Base-by-base conservation (phyloP, 2,113 vertebrate species). In the Coptodon bakossiorum region DNA sequence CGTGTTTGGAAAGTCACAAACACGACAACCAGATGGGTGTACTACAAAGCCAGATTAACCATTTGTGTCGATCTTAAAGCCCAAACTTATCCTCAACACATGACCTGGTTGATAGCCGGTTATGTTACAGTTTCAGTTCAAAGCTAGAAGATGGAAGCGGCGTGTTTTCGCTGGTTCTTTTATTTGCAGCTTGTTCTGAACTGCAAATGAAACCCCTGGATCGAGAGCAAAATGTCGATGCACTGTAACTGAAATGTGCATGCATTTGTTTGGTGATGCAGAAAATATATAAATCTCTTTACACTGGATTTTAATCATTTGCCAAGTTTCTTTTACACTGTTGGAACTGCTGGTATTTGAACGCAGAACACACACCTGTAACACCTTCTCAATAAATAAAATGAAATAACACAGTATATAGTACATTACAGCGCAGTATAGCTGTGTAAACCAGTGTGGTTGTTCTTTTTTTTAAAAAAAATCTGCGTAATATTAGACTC, bases 401-500 rank as follows among this genome's bases (percentile, higher is more conserved):
- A 53, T 24, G 1, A 59, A 59, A 31, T 34, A 34, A 61, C 57
- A 61, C 5, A 10, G 57, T 61, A 0, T 61, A 61, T 61, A 34
- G 57, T 1, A 59, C 56, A 59, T 59, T 29, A 59, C 27, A 29
- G 56, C 29, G 24, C 56, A 29, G 7, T 56, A 14, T 1, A 56
- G 3, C 52, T 52, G 22, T 57, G 12, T 31, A 59, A 31, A 61
- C 5, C 29, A 68, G 34, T 38, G 34, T 38, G 34, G 0, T 22
- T 68, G 34, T 31, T 61, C 3, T 17, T 31, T 16, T 6, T 31
- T 31, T 34, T 6, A 0, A 0, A 27, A 27, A 0, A 24, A 1
- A 0, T 1, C 10, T 34, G 59, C 0, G 3, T 63, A 71, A 71
- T 43, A 3, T 71, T 71, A 14, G 38, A 71, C 13, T 71, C 36